Evolutionary conservation across 2,113 vertebrate genomes (phyloP).

Genomic region (Chloropsis hardwickii): DNA sequence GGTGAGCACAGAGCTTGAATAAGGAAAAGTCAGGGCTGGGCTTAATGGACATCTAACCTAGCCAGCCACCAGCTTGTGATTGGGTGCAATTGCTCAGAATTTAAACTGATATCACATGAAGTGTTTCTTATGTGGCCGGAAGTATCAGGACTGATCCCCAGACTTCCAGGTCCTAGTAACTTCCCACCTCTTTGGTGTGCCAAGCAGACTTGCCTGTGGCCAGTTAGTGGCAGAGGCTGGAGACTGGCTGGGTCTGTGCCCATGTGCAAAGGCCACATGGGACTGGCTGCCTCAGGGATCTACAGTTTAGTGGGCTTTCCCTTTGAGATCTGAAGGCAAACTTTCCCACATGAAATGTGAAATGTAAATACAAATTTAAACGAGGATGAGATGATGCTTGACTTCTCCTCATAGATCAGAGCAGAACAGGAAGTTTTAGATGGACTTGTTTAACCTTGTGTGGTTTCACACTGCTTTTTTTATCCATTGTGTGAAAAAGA

Average conservation of each 20-base stretch:
- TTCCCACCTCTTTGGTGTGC: background rate
- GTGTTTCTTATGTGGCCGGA: background rate
- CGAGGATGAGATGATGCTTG: background rate
- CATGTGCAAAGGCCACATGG: rapidly evolving
- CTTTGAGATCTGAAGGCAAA: background rate
- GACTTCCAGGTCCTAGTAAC: background rate
- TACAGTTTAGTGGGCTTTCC: background rate
- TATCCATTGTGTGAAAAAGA: background rate
- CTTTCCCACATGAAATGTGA: background rate
- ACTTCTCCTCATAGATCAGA: background rate
- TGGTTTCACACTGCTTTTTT: background rate
- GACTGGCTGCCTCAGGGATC: background rate
- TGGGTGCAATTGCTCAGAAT: background rate
- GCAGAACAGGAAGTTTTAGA: background rate
- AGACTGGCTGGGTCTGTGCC: background rate
- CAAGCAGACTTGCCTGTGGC: background rate
- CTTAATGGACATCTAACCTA: background rate
- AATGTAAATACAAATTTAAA: background rate
- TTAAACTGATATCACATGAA: background rate
- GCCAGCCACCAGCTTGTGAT: background rate
- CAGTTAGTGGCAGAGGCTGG: background rate
- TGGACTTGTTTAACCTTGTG: background rate
- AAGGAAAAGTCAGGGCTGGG: background rate
- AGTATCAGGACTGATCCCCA: background rate
- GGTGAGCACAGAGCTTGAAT: background rate